Evolutionary conservation across 2,888 invertebrate genomes (phyloP), one percentile per base, ranked within the genome.

Genomic region (Dynastes grantii): DNA sequence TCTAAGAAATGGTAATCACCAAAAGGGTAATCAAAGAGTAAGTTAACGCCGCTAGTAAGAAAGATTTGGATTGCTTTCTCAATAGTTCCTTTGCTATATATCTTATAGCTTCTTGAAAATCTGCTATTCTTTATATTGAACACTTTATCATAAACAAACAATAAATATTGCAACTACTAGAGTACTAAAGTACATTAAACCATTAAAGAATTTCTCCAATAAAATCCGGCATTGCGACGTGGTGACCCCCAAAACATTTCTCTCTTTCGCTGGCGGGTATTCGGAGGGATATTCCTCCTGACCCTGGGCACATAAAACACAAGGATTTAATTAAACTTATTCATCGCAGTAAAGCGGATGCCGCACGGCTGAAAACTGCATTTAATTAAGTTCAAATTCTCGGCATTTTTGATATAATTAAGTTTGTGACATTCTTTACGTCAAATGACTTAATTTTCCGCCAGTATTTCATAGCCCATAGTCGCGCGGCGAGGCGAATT

Each of bases 301-400:
- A 65, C 79, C 78, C 77, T 70, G 81, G 82, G 82, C 85, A 55
- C 55, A 87, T 89, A 89, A 88, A 88, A 88, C 87, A 88, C 87
- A 87, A 87, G 87, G 87, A 87, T 89, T 89, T 89, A 89, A 89
- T 89, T 89, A 89, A 89, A 89, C 88, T 89, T 89, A 89, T 89
- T 88, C 89, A 88, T 89, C 89, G 88, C 87, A 85, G 85, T 86
- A 88, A 89, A 89, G 87, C 88, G 86, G 88, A 86, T 86, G 86
- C 86, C 87, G 82, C 77, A 85, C 84, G 83, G 82, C 83, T 82
- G 84, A 87, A 88, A 88, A 88, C 87, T 88, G 88, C 88, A 89
- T 89, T 89, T 89, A 89, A 89, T 89, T 89, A 89, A 88, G 87
- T 88, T 85, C 84, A 85, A 86, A 89, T 89, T 88, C 88, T 87